A percentile compares a stretch with the other conserved stretches of the same genome.
These are phyloP conservation scores for Chrysogorgia sp. DNA, from an alignment of 92 coral and sea anemone genomes.

Conservation along the genomic window DNA sequence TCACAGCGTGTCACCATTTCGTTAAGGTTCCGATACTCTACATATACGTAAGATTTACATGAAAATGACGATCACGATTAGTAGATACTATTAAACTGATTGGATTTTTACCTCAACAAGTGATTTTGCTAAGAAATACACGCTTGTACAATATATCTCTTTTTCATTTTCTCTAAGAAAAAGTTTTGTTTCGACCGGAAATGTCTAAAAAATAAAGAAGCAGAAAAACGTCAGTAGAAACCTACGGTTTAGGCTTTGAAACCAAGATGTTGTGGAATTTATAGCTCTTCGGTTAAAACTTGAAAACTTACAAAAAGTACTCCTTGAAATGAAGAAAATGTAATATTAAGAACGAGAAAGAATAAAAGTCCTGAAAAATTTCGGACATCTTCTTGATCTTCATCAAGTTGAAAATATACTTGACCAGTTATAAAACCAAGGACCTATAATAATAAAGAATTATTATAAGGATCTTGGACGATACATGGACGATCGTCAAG, in stretches of 20 bases:
- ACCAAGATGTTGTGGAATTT: background rate
- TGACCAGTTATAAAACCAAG: slow-evolving; percentile 77
- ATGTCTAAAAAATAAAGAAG: slow-evolving; percentile 59
- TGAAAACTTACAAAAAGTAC: slow-evolving; percentile 79
- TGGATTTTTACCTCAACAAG: slow-evolving; percentile 71
- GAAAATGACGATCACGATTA: no score
- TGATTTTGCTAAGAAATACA: slow-evolving; percentile 82
- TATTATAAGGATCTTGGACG: background rate
- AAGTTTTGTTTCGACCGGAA: slow-evolving; percentile 83
- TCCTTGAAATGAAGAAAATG: slow-evolving; percentile 75
- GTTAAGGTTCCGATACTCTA: no score
- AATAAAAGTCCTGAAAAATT: slow-evolving; percentile 80
- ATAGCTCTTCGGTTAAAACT: background rate
- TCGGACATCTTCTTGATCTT: slow-evolving; percentile 74
- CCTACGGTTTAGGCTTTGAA: no score
- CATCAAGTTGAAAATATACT: slow-evolving; percentile 70
- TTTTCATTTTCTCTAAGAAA: slow-evolving; percentile 92
- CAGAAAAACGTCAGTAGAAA: no score
- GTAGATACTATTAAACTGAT: background rate
- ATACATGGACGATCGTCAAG: no score
- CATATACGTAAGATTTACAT: no score
- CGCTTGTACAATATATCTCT: slow-evolving; percentile 92
- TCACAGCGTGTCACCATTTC: no score
- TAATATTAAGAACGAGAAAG: slow-evolving; percentile 69
- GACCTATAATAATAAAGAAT: slow-evolving; percentile 36